A percentile compares a stretch with the other conserved stretches of the same genome.
Conservation (phyloP, 2,113 vertebrate species). For the Daboia siamensis region DNA sequence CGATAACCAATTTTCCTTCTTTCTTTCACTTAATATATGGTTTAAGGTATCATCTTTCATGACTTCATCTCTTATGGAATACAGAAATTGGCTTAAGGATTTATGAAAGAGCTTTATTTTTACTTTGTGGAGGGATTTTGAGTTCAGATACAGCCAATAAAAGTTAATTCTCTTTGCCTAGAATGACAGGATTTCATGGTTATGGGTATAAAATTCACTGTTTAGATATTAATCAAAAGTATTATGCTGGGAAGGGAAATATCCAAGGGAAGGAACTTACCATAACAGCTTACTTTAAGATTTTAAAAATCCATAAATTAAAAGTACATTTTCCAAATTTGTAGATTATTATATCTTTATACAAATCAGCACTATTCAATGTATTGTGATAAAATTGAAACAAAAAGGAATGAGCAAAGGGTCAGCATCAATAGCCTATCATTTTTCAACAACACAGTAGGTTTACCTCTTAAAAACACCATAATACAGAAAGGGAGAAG, state of each 20-base stretch:
- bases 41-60: constrained; percentile 23
- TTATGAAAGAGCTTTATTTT: constrained; percentile 5
- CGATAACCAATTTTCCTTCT: background rate
- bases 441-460: background rate
- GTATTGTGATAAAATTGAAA: background rate
- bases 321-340: background rate
- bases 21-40: constrained; percentile 1
- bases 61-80: background rate
- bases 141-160: constrained; percentile 15
- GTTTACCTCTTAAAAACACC: background rate
- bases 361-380: background rate
- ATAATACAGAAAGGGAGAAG: background rate
- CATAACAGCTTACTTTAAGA: background rate
- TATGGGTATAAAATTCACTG: background rate
- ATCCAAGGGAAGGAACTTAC: background rate
- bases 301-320: background rate
- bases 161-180: constrained; percentile 18
- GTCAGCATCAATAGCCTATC: background rate
- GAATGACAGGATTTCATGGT: background rate
- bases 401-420: background rate
- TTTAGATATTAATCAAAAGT: background rate
- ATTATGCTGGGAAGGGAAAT: background rate
- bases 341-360: background rate
- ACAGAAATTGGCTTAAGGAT: background rate
- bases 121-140: background rate